phyloP scores from a whole-genome alignment of 1,140 invertebrate species.

The Bombus confusus region DNA sequence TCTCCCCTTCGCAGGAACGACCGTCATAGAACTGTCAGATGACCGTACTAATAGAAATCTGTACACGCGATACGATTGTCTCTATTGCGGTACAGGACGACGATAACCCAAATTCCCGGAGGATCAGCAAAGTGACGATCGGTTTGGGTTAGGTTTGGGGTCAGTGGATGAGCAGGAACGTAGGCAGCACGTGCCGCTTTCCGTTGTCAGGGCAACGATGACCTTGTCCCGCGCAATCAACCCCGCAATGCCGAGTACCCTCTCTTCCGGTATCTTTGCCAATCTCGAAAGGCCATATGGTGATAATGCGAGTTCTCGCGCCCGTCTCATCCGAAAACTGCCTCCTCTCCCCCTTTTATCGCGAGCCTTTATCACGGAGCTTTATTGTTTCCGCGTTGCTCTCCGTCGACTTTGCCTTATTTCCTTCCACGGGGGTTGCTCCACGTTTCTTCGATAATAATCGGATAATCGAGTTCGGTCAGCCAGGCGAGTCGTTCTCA shows the following conservation, averaged over 20 bases:
- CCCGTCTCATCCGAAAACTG: neutral
- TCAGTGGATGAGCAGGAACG: conserved; percentile 52
- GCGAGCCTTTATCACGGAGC: neutral
- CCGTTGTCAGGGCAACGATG: conserved; percentile 80
- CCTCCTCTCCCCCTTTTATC: conserved; percentile 1
- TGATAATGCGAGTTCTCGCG: conserved; percentile 54
- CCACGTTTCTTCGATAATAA: neutral
- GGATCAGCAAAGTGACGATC: conserved; percentile 59
- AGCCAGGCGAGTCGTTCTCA: neutral
- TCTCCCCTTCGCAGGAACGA: neutral
- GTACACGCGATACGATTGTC: conserved; percentile 37
- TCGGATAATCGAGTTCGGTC: neutral
- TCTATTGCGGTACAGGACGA: conserved; percentile 22
- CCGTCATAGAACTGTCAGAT: neutral
- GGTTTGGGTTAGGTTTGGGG: conserved; percentile 50
- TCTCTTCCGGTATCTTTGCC: conserved; percentile 70
- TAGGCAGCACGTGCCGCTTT: conserved; percentile 76
- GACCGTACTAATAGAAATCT: conserved; percentile 45
- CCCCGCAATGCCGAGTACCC: conserved; percentile 69
- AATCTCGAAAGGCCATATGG: conserved; percentile 61
- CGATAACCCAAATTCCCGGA: conserved; percentile 57
- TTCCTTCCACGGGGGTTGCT: neutral
- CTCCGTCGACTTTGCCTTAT: neutral
- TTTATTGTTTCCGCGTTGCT: conserved; percentile 3
- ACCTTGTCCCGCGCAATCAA: conserved; percentile 82